Conservation (phyloP, 2,888 invertebrate genomes). For the Drosophila dives region DNA sequence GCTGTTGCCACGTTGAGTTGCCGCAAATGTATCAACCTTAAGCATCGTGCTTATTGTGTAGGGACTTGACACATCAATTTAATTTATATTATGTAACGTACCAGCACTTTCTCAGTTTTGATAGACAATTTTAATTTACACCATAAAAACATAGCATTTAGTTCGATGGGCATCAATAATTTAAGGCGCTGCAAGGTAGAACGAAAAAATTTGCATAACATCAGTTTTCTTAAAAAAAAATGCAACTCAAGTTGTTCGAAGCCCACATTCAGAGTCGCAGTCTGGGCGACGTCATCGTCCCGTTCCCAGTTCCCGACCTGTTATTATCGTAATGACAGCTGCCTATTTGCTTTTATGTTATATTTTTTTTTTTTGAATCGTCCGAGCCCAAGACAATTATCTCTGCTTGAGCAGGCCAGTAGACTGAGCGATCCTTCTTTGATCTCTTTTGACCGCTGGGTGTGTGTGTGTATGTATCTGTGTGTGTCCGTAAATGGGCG, state of each 20-base stretch:
- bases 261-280: slow-evolving; percentile 37
- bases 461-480: slow-evolving; percentile 12
- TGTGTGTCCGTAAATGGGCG: slow-evolving; percentile 31
- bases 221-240: slow-evolving; percentile 15
- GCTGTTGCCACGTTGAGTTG: not conserved
- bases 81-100: not conserved
- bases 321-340: slow-evolving; percentile 82
- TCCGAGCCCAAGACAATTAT: slow-evolving; percentile 71
- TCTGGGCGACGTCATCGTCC: slow-evolving; percentile 52
- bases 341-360: slow-evolving; percentile 80
- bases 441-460: slow-evolving; percentile 21
- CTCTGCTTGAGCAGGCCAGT: slow-evolving; percentile 63
- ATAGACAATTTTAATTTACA: not conserved
- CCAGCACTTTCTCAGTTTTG: not conserved
- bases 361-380: slow-evolving; percentile 51
- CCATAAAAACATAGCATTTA: not conserved
- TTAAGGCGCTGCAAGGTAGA: not conserved
- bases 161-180: not conserved
- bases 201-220: not conserved
- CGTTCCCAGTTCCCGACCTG: slow-evolving; percentile 73
- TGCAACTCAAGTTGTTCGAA: slow-evolving; percentile 47
- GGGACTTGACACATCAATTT: not conserved
- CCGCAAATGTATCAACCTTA: not conserved
- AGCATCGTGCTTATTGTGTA: not conserved
- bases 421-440: slow-evolving; percentile 53